Conservation (phyloP, 2,797 vertebrate genomes). For the Botia almorhae region DNA sequence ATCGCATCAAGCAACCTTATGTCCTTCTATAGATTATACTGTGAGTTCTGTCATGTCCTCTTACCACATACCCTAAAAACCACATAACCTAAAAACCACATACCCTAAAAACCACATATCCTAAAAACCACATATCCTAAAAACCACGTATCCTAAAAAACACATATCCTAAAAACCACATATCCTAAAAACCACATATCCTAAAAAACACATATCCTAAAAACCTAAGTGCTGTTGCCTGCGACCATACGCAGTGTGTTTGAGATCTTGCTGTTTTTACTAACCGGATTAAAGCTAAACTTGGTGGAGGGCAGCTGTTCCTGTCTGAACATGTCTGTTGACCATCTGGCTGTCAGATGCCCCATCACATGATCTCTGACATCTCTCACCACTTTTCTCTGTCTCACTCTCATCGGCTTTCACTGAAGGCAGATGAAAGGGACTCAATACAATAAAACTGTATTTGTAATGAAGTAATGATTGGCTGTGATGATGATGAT, state of each 20-base stretch:
- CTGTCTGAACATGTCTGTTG: conserved; percentile 44
- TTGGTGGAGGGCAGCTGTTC: conserved; percentile 51
- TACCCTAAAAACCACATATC: background rate
- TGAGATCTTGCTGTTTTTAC: conserved; percentile 28
- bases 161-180: background rate
- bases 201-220: background rate
- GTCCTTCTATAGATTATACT: no score
- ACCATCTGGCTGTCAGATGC: conserved; percentile 72
- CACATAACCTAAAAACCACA: background rate
- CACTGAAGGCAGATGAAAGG: conserved; percentile 6
- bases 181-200: background rate
- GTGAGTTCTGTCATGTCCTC: no score
- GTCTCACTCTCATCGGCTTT: conserved; percentile 53
- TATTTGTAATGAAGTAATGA: background rate
- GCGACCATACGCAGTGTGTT: background rate
- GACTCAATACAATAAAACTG: background rate
- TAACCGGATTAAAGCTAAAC: conserved; percentile 27
- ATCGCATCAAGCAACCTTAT: no score
- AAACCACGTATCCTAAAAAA: background rate
- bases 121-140: background rate
- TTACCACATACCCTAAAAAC: background rate
- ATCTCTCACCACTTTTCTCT: conserved; percentile 60
- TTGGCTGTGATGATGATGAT: background rate
- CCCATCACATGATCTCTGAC: conserved; percentile 65
- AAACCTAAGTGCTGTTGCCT: background rate